phyloP scores from a whole-genome alignment of 2,113 vertebrate species.

The Fukomys damarensis region DNA sequence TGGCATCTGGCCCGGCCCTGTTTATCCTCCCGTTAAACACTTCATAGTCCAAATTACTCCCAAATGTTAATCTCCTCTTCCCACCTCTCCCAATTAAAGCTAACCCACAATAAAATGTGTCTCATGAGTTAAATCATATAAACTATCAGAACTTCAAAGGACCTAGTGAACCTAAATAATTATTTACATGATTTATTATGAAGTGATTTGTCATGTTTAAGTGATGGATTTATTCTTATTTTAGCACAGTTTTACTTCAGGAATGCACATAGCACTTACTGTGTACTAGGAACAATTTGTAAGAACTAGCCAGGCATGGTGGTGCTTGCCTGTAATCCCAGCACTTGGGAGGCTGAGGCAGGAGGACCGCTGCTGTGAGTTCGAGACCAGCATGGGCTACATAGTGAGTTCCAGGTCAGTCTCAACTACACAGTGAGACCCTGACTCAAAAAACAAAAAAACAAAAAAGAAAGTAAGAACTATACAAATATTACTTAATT shows the following conservation, averaged over 20 bases:
- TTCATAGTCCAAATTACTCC: neutral
- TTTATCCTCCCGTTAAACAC: neutral
- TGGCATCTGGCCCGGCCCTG: neutral
- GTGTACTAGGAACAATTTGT: neutral
- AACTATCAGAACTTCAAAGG: neutral
- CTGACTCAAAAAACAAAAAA: no score
- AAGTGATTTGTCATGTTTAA: neutral
- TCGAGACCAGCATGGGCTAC: no score
- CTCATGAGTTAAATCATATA: slow-evolving; percentile 12
- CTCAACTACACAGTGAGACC: no score
- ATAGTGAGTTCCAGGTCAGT: no score
- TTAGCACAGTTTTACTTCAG: neutral
- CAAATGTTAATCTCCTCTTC: neutral
- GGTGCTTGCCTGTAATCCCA: no score
- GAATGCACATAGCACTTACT: neutral
- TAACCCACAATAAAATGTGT: neutral
- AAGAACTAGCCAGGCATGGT: no score
- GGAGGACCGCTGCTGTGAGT: no score
- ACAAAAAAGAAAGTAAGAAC: no score
- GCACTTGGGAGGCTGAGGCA: no score
- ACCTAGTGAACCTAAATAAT: neutral
- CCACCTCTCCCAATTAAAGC: neutral
- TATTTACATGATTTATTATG: neutral
- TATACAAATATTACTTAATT: neutral
- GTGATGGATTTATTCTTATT: neutral